Base-by-base conservation (phyloP, 2,113 vertebrate genomes). In the Protomyctophum bolini region DNA sequence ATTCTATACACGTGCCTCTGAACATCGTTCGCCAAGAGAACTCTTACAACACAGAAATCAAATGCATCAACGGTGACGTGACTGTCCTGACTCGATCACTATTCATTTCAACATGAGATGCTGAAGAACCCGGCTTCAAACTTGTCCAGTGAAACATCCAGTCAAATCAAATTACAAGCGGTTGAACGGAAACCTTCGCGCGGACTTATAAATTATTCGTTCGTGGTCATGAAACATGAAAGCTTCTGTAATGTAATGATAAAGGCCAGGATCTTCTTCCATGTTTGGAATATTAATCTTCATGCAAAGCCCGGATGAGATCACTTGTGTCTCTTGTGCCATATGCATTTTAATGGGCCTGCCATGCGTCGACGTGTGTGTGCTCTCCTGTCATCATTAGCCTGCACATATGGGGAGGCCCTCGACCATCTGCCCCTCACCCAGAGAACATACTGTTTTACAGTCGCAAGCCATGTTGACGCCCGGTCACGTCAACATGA, bases 331-430 rank as follows among this genome's bases (percentile, higher is more conserved):
- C 61, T 83, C 47, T 61, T 28, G 56, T 61, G 56, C 58, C 8
- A 10, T 72, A 75, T 82, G 59, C 64, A 85, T 87, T 75, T 86
- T 77, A 84, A 83, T 82, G 63, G 33, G 46, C 70, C 50, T 7
- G 68, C 72, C 70, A 68, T 80, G 14, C 5, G 33, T 41, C 2
- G 33, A 4, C 5, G 33, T 41, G 33, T 41, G 33, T 41, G 33
- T 4, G 33, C 33, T 66, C 55, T 67, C 56, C 63, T 62, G 68
- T 72, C 68, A 68, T 83, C 61, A 82, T 82, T 75, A 76, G 58
- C 57, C 67, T 68, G 58, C 72, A 76, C 68, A 77, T 82, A 77
- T 78, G 77, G 68, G 50, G 46, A 50, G 70, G 68, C 56, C 56
- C 50, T 21, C 21, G 45, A 47, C 84, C 84, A 88, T 86, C 80